Base-by-base conservation (phyloP, 2,888 invertebrate species). In the Steinernema scapterisci region DNA sequence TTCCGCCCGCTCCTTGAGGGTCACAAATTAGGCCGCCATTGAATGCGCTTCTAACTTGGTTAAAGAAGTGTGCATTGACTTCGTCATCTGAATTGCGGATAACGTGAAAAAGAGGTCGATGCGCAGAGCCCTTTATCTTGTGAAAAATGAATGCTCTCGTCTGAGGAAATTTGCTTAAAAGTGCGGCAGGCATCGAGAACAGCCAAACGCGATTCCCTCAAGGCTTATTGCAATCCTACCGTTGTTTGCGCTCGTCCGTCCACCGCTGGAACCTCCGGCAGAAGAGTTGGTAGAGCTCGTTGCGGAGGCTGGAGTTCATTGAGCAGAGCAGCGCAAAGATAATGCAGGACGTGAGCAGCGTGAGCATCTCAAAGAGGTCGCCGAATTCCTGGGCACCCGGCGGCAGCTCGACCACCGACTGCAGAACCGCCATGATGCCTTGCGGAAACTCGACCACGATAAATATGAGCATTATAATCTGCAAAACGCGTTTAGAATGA, bases 381-480 rank as follows among this genome's bases (percentile, higher is more conserved):
- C 83, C 83, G 6, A 84, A 70, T 1, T 77, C 75, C 70, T 80
- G 76, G 48, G 80, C 78, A 63, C 82, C 70, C 7, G 73, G 73
- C 7, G 73, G 74, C 44, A 83, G 56, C 9, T 73, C 56, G 9
- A 77, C 74, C 23, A 83, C 73, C 1, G 82, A 80, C 7, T 83
- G 80, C 21, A 79, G 71, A 0, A 85, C 81, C 11, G 83, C 82
- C 38, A 85, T 74, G 9, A 85, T 75, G 13, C 83, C 84, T 63
- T 85, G 85, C 0, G 85, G 85, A 44, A 85, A 73, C 71, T 85
- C 85, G 56, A 85, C 84, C 25, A 82, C 73, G 54, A 85, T 84
- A 78, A 85, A 85, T 19, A 85, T 74, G 70, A 82, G 77, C 85
- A 85, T 85, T 38, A 85, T 83, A 3, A 81, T 76, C 83, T 83